These are phyloP conservation scores for Hymenopus coronatus DNA, from an alignment of 2,888 invertebrate species.

Conservation along the genomic window DNA sequence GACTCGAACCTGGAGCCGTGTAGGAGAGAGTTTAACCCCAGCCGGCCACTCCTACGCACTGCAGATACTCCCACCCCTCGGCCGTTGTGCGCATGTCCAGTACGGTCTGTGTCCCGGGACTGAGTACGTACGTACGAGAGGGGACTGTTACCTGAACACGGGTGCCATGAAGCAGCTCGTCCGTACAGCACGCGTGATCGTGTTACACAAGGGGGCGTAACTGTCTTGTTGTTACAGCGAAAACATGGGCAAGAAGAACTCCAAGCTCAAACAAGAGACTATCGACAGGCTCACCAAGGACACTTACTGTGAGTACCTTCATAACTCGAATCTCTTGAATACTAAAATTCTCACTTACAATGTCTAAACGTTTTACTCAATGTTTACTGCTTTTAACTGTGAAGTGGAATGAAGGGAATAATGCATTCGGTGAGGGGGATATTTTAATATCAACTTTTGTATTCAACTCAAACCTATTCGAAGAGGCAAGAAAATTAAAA, in stretches of 20 bases:
- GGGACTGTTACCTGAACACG: background rate
- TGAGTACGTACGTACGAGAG: background rate
- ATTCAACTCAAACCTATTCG: too few relatives aligned
- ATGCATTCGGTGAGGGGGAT: too few relatives aligned
- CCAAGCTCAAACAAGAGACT: constrained; percentile 93
- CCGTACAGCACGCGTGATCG: background rate
- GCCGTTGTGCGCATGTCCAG: background rate
- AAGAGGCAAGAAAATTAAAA: too few relatives aligned
- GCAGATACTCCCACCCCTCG: background rate
- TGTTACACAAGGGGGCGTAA: background rate
- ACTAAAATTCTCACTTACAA: too few relatives aligned
- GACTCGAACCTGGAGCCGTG: too few relatives aligned
- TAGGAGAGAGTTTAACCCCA: too few relatives aligned
- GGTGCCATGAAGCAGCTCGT: background rate
- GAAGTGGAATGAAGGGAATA: too few relatives aligned
- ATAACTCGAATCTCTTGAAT: too few relatives aligned
- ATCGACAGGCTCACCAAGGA: constrained; percentile 88
- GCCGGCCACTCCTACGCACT: constrained; percentile 5
- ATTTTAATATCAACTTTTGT: too few relatives aligned
- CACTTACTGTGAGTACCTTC: constrained; percentile 81
- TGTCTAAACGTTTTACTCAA: too few relatives aligned
- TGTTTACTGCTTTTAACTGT: too few relatives aligned
- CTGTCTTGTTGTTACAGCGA: background rate
- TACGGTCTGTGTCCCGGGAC: background rate
- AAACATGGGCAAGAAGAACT: constrained; percentile 91